Evolutionary conservation across 2,797 vertebrate genomes (phyloP).

Genomic region (Pangasius larnaudii): DNA sequence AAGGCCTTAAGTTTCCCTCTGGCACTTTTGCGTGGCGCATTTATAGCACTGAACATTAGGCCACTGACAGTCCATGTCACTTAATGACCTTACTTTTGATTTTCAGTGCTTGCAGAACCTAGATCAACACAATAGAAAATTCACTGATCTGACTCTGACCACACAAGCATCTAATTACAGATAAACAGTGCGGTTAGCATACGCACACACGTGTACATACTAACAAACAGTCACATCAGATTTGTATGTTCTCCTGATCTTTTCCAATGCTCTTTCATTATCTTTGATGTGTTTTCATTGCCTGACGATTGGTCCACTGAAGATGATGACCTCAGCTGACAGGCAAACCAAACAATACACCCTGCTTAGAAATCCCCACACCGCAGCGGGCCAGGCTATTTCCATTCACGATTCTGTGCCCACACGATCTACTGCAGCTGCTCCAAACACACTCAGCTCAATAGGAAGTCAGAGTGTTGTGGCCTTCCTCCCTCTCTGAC

Average conservation of each 20-base stretch:
- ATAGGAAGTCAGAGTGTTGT: conserved; percentile 38
- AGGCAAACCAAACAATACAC: conserved; percentile 54
- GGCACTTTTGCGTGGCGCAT: not conserved
- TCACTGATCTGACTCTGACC: conserved; percentile 41
- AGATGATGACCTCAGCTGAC: conserved; percentile 40
- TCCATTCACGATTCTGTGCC: conserved; percentile 43
- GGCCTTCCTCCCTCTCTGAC: conserved; percentile 50
- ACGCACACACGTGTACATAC: conserved; percentile 36
- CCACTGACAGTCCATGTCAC: not conserved
- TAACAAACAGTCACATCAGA: conserved; percentile 19
- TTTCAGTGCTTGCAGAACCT: conserved; percentile 38
- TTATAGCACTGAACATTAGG: conserved; percentile 24
- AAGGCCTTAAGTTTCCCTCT: not conserved
- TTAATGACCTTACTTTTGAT: conserved; percentile 17
- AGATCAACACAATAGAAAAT: conserved; percentile 45
- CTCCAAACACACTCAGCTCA: conserved; percentile 29
- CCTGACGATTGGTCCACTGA: conserved; percentile 43
- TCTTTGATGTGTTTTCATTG: conserved; percentile 51
- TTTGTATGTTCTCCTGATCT: conserved; percentile 45
- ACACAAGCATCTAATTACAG: conserved; percentile 54
- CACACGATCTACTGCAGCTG: conserved; percentile 29
- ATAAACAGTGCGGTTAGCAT: conserved; percentile 50
- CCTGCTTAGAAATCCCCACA: conserved; percentile 49
- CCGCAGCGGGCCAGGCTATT: conserved; percentile 42
- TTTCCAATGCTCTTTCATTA: conserved; percentile 40